These are phyloP conservation scores for Allygus modestus DNA, from an alignment of 2,888 invertebrate genomes.

Conservation along the genomic window DNA sequence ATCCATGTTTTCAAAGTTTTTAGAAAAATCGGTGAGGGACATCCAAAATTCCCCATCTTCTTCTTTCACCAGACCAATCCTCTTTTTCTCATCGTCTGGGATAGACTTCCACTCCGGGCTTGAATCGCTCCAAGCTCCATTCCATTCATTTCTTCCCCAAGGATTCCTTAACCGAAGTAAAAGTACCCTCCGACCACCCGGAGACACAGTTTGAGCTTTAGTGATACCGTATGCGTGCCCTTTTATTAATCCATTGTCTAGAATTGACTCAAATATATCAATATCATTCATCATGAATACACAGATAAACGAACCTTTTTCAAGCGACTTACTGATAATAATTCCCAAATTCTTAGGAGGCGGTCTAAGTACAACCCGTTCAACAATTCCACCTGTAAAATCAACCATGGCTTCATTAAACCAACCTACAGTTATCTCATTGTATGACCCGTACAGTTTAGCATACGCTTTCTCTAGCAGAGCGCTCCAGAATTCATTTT, in stretches of 20 bases:
- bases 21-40: neutral
- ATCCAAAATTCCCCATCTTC: constrained; percentile 19
- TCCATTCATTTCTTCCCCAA: constrained; percentile 15
- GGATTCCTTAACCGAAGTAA: neutral
- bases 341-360: neutral
- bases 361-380: neutral
- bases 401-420: constrained; percentile 11
- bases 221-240: constrained; percentile 1
- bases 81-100: neutral
- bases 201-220: neutral
- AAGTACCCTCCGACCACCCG: neutral
- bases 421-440: constrained; percentile 1
- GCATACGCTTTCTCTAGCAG: constrained; percentile 18
- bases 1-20: neutral
- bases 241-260: neutral
- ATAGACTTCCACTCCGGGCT: neutral
- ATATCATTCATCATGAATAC: neutral
- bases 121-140: neutral
- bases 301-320: neutral
- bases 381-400: constrained; percentile 6
- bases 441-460: constrained; percentile 4
- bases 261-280: neutral
- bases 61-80: neutral
- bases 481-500: constrained; percentile 21
- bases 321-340: neutral